phyloP scores from a whole-genome alignment of 1,140 invertebrate genomes.

The Drosophila setifemur region DNA sequence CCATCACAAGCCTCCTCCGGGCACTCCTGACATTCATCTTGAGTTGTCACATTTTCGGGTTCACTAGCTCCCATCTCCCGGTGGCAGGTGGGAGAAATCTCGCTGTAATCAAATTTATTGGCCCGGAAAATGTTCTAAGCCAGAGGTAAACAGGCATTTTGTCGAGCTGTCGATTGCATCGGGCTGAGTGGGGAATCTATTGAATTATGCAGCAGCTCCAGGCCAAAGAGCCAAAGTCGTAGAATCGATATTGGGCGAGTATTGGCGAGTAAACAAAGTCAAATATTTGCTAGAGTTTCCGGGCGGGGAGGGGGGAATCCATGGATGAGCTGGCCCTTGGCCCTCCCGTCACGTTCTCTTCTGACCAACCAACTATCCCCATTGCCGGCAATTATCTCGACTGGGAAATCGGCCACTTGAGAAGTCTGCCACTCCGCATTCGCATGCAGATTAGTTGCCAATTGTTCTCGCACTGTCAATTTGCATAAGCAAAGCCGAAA shows the following conservation, averaged over 20 bases:
- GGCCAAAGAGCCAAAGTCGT: neutral
- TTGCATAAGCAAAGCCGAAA: slow-evolving; percentile 53
- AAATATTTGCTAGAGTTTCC: slow-evolving; percentile 19
- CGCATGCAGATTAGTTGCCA: slow-evolving; percentile 32
- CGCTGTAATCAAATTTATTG: slow-evolving; percentile 68
- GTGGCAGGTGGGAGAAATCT: slow-evolving; percentile 11
- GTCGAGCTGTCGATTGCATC: slow-evolving; percentile 72
- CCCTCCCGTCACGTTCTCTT: slow-evolving; percentile 25
- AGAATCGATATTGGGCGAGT: slow-evolving; percentile 35
- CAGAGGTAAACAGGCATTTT: slow-evolving; percentile 39
- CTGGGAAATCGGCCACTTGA: slow-evolving; percentile 12
- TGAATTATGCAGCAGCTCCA: slow-evolving; percentile 57
- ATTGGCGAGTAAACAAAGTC: slow-evolving; percentile 23
- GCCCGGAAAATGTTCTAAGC: slow-evolving; percentile 57
- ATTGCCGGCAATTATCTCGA: slow-evolving; percentile 29
- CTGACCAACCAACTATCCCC: slow-evolving; percentile 12
- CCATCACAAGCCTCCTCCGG: neutral
- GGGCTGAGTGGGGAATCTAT: slow-evolving; percentile 46
- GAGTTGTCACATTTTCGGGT: slow-evolving; percentile 53
- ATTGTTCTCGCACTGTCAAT: slow-evolving; percentile 41
- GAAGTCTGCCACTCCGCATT: slow-evolving; percentile 21
- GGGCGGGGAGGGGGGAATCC: neutral
- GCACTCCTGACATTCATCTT: slow-evolving; percentile 18
- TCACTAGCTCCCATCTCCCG: slow-evolving; percentile 42
- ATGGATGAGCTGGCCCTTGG: neutral